Base-by-base conservation (phyloP, 2,113 vertebrate genomes). In the Misgurnus mizolepis region DNA sequence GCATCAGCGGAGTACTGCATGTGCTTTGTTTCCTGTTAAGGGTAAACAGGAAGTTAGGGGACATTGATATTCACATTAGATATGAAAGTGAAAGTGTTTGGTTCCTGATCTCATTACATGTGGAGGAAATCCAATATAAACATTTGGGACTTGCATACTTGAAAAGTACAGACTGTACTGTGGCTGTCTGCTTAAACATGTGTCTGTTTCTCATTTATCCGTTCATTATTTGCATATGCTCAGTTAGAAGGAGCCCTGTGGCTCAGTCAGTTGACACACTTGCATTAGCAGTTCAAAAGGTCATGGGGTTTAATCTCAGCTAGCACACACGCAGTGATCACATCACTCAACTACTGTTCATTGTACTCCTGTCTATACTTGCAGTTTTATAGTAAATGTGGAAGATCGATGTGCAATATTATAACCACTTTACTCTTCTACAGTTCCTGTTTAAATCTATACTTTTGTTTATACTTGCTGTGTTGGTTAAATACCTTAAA, bases 41-140 rank as follows among this genome's bases (percentile, higher is more conserved):
- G 17, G 47, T 68, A 58, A 82, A 77, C 86, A 76, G 80, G 82
- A 87, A 78, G 47, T 66, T 12, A 17, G 14, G 50, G 55, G 10
- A 80, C 34, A 11, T 47, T 39, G 4, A 45, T 27, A 34, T 34
- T 11, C 15, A 14, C 41, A 10, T 10, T 18, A 56, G 15, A 81
- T 50, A 3, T 47, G 56, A 72, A 79, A 73, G n/a, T 67, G 69
- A 80, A 61, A 82, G 80, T 62, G 45, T 61, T 50, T 6, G 65
- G 1, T 22, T 17, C 0, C 14, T 76, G 58, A 34, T n/a, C 74
- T 66, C 27, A 65, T 15, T 53, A 15, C 6, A 47, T 66, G 66
- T 66, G 47, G 47, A 18, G 34, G 27, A 11, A 11, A 62, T 65
- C 3, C 61, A 65, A 14, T 4, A 1, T 4, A 65, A 53, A 50